phyloP scores from a whole-genome alignment of 2,888 invertebrate species.

The Agrenia bidenticulata region DNA sequence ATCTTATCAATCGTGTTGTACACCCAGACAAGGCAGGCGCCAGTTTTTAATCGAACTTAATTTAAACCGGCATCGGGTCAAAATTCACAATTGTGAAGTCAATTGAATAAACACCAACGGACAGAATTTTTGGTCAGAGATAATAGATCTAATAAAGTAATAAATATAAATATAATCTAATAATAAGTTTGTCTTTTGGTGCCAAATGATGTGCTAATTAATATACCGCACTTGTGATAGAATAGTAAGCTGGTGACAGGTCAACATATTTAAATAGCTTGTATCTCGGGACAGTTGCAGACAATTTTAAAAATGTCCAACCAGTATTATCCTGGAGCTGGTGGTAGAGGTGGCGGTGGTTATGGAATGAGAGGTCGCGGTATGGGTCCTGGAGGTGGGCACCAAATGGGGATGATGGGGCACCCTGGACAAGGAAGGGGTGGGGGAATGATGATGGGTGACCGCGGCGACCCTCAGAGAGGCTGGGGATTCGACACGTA shows the following conservation, averaged over 20 bases:
- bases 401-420: constrained; percentile 1
- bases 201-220: no score
- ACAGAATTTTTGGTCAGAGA: no score
- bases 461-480: background rate
- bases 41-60: no score
- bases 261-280: background rate
- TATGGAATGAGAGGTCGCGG: background rate
- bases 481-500: background rate
- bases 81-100: no score
- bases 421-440: background rate
- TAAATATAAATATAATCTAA: no score
- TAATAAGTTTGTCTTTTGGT: no score
- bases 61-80: no score
- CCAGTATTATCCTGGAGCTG: constrained; percentile 4
- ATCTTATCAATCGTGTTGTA: no score
- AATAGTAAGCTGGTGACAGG: background rate
- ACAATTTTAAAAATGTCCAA: constrained; percentile 8
- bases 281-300: background rate
- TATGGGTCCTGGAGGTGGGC: background rate
- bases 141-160: no score
- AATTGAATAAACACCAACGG: no score
- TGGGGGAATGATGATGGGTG: constrained; percentile 5
- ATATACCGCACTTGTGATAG: no score
- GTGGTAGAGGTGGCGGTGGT: constrained; percentile 5
- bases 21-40: no score